Base-by-base conservation (phyloP, 2,113 vertebrate species). In the Electrona antarctica region DNA sequence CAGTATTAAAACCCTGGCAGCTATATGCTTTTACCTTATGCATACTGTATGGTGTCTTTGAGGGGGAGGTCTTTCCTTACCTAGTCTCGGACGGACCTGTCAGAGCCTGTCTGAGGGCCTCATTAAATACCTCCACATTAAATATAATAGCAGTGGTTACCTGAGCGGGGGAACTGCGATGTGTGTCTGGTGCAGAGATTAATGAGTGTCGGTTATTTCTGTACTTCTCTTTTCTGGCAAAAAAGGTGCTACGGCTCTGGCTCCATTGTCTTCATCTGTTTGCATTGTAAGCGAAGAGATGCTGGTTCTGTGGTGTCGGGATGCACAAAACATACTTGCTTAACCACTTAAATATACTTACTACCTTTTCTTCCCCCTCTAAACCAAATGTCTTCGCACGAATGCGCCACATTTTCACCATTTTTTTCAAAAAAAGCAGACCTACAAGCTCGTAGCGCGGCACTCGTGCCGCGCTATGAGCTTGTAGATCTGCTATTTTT, bases 131-230 rank as follows among this genome's bases (percentile, higher is more conserved):
- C 73, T 65, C 70, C 79, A 69, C 69, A 80, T 84, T 84, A 84
- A 90, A 86, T 68, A 50, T 81, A 79, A 83, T 84, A 72, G 76
- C 58, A 5, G 78, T 78, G 10, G 77, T 85, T 85, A 89, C 85
- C 82, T 84, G 68, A 85, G 69, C 62, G 51, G 55, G 60, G 58
- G 55, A 80, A 90, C 79, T 71, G 29, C 83, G 69, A 41, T 7
- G 9, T 7, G 9, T 11, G 73, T 77, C 85, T 89, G 88, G 6
- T 81, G 74, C 73, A 79, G 15, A 67, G 70, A 81, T 87, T 83
- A 83, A 71, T 74, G 10, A 41, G 58, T 50, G 63, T 50, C 70
- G 60, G 63, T 68, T 81, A 59, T 82, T 88, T 80, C 60, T 78
- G 63, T 63, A 64, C 69, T 46, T 77, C 64, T 74, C 47, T 60